Evolutionary conservation across 2,888 invertebrate genomes (phyloP).

Genomic region (Meteorus colon): DNA sequence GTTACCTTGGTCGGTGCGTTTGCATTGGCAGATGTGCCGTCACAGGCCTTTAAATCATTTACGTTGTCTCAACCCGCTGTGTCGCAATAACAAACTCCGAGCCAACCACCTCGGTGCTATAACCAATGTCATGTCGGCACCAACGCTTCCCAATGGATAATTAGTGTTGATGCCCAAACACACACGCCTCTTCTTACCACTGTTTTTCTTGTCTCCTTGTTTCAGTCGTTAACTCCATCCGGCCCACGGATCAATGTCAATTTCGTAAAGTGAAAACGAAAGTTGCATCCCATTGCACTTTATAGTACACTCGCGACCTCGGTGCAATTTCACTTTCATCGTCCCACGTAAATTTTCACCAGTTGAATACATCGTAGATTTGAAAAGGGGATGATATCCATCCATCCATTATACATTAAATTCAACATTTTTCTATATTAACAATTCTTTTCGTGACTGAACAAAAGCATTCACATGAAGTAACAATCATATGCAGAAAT

Average conservation of each 20-base stretch:
- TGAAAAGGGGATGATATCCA: not conserved
- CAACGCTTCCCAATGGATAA: constrained; percentile 23
- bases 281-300: constrained; percentile 48
- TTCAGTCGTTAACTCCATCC: constrained; percentile 1
- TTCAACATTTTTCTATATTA: no score
- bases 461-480: no score
- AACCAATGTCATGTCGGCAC: constrained; percentile 46
- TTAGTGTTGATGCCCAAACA: not conserved
- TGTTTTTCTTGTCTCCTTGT: constrained; percentile 2
- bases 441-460: no score
- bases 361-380: constrained; percentile 8
- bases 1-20: constrained; percentile 71
- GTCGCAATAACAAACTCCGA: constrained; percentile 46
- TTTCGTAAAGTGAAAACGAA: constrained; percentile 62
- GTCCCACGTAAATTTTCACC: constrained; percentile 42
- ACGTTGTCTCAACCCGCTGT: constrained; percentile 48
- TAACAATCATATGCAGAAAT: no score
- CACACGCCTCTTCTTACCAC: constrained; percentile 27
- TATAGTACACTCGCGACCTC: not conserved
- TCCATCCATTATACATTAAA: no score
- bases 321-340: constrained; percentile 38
- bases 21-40: constrained; percentile 73
- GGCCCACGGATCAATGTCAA: constrained; percentile 62
- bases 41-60: constrained; percentile 69
- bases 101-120: constrained; percentile 27